These are phyloP conservation scores for Apteryx mantelli DNA, from an alignment of 2,113 vertebrate genomes.

Conservation along the genomic window DNA sequence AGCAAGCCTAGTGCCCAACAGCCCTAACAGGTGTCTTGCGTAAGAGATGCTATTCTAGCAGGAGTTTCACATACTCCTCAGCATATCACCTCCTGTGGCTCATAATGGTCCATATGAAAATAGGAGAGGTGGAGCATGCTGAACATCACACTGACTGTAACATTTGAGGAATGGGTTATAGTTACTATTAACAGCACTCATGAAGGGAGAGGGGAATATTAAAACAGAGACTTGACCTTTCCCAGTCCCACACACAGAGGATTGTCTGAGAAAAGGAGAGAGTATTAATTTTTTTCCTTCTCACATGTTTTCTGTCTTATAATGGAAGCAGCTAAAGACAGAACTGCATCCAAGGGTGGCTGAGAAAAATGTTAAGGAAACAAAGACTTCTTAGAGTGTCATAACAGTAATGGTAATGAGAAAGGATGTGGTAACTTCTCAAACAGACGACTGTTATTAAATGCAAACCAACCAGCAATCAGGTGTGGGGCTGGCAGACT, in stretches of 20 bases:
- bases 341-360: slow-evolving; percentile 8
- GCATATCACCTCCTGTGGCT: accelerated
- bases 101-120: not conserved
- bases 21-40: not conserved
- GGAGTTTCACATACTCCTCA: not conserved
- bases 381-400: slow-evolving; percentile 68
- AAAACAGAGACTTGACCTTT: not conserved
- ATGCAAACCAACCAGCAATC: not conserved
- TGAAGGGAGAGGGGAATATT: not conserved
- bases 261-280: not conserved
- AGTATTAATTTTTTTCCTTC: not conserved
- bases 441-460: not conserved
- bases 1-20: not conserved
- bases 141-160: not conserved
- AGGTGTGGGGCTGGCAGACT: not conserved
- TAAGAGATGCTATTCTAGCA: not conserved
- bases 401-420: slow-evolving; percentile 76
- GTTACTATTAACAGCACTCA: not conserved
- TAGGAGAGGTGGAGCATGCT: accelerated
- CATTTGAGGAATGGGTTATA: not conserved
- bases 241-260: not conserved
- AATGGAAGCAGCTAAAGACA: not conserved
- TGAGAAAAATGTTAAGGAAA: slow-evolving; percentile 51
- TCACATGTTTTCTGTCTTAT: not conserved
- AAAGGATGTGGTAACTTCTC: slow-evolving; percentile 72